Percentiles rank a stretch among this genome's conserved stretches.
Conservation (phyloP, 2,797 vertebrate species). For the Sylvia borin region DNA sequence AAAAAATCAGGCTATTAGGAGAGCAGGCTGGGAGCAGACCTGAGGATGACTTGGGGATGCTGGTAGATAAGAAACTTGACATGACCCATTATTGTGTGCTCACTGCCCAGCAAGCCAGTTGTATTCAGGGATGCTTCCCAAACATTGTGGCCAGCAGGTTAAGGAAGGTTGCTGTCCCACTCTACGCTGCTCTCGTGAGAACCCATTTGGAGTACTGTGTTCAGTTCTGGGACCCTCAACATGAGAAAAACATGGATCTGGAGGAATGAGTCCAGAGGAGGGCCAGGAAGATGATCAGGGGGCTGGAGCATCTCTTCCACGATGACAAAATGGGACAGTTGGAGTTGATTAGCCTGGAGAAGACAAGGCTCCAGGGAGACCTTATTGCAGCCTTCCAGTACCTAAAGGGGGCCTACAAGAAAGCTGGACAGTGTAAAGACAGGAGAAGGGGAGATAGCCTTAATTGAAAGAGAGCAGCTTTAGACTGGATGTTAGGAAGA, state of each 20-base stretch:
- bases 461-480: neutral
- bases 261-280: neutral
- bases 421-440: neutral
- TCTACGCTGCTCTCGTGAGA: neutral
- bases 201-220: accelerated
- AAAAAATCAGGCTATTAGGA: neutral
- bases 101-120: neutral
- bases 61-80: neutral
- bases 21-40: neutral
- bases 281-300: neutral
- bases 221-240: neutral
- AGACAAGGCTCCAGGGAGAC: neutral
- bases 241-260: neutral
- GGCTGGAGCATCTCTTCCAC: neutral
- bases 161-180: neutral
- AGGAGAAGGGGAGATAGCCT: neutral
- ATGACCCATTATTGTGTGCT: neutral
- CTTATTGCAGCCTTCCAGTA: neutral
- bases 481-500: neutral
- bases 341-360: neutral
- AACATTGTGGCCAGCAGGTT: neutral
- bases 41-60: neutral
- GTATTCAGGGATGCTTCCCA: neutral
- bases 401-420: neutral
- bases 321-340: neutral